Conservation (phyloP, 2,888 invertebrate genomes). For the Lutraria lutraria region DNA sequence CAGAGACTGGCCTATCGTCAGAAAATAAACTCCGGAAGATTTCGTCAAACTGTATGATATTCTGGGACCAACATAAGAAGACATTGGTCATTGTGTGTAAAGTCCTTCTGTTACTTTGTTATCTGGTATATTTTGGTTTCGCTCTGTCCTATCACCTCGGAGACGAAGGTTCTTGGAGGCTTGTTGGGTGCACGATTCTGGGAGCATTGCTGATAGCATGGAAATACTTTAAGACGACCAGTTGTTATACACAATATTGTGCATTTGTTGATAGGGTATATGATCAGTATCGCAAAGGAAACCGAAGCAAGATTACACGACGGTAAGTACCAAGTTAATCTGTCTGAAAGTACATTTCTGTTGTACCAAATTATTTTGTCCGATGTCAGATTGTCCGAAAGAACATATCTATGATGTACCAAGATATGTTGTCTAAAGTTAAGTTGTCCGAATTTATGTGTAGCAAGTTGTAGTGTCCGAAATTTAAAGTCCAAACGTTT, state of each 20-base stretch:
- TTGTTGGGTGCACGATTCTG: constrained; percentile 65
- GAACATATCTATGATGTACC: too few species aligned
- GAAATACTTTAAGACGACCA: constrained; percentile 43
- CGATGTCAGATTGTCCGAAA: too few species aligned
- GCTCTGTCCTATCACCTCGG: constrained; percentile 68
- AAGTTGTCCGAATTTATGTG: too few species aligned
- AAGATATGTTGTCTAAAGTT: too few species aligned
- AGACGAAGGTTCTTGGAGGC: constrained; percentile 71
- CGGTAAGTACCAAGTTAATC: constrained; percentile 55
- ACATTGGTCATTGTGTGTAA: background rate
- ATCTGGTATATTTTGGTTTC: constrained; percentile 65
- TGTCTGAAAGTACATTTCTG: background rate
- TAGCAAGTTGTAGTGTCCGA: too few species aligned
- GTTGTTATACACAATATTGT: constrained; percentile 14
- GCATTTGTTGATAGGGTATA: background rate
- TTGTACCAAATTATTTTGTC: background rate
- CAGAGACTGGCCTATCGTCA: background rate
- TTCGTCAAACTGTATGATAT: background rate
- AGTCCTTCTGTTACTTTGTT: constrained; percentile 46
- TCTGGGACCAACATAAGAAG: background rate
- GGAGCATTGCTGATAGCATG: constrained; percentile 45
- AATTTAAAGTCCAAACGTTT: background rate
- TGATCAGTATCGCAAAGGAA: constrained; percentile 9
- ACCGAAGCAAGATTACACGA: constrained; percentile 40
- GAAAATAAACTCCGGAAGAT: background rate